A percentile compares a stretch with the other conserved stretches of the same genome.
phyloP scores from a whole-genome alignment of 2,113 vertebrate genomes.

The Hemiprocne comata region DNA sequence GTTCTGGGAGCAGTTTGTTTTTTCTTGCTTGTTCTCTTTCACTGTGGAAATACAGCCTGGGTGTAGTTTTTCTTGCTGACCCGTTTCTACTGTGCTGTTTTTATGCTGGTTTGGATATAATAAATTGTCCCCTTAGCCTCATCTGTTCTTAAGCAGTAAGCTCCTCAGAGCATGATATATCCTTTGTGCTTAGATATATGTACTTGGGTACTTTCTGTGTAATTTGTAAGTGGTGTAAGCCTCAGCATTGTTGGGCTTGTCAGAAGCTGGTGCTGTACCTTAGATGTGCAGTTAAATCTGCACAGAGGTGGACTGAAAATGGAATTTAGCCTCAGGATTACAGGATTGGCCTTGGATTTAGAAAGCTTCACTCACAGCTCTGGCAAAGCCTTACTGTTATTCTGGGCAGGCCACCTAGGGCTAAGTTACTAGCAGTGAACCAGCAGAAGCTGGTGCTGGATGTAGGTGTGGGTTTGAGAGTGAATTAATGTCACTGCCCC shows the following conservation, averaged over 20 bases:
- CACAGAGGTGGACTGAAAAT: neutral
- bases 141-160: neutral
- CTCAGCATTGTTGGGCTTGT: neutral
- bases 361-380: neutral
- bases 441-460: neutral
- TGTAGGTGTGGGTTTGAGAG: neutral
- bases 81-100: neutral
- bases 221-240: neutral
- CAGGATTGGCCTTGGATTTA: neutral
- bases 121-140: neutral
- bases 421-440: neutral
- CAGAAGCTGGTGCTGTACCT: neutral
- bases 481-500: accelerated
- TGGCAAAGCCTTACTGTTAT: neutral
- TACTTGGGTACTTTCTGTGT: neutral
- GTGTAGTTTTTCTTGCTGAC: neutral
- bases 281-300: neutral
- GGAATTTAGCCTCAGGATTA: neutral
- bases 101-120: neutral
- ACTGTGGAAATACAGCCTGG: neutral
- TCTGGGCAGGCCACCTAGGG: neutral
- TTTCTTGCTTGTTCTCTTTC: neutral
- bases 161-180: neutral
- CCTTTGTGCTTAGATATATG: neutral
- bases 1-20: neutral